phyloP scores from a whole-genome alignment of 2,797 vertebrate species.

The Luscinia megarhynchos region DNA sequence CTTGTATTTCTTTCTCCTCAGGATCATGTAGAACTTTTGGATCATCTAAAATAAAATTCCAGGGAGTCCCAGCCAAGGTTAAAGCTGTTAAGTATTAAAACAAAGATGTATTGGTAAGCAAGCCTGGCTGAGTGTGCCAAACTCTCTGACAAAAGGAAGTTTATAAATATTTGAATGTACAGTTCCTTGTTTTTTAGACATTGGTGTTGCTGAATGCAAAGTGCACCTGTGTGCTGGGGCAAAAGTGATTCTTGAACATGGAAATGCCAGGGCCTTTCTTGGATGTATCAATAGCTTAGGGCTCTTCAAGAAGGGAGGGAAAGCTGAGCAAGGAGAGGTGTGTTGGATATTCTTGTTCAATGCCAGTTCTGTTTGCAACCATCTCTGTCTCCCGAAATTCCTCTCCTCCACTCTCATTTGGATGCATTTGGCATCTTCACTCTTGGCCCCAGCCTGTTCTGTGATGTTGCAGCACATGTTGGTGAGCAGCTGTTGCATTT shows the following conservation, averaged over 20 bases:
- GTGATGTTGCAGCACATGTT: background rate
- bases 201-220: background rate
- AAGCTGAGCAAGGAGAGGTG: background rate
- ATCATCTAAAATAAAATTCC: constrained; percentile 43
- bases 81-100: constrained; percentile 57
- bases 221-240: background rate
- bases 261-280: background rate
- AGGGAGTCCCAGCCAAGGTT: constrained; percentile 38
- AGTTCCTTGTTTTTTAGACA: background rate
- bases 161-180: background rate
- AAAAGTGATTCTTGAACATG: background rate
- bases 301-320: background rate
- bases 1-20: constrained; percentile 50
- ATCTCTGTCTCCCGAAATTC: background rate
- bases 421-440: background rate
- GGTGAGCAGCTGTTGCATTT: constrained; percentile 45
- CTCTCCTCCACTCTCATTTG: background rate
- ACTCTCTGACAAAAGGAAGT: background rate
- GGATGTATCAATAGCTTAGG: background rate
- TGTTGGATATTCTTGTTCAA: background rate
- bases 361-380: background rate
- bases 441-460: background rate
- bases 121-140: background rate
- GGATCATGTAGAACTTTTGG: constrained; percentile 59
- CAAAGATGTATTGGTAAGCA: constrained; percentile 36